These are phyloP conservation scores for Avahi laniger DNA, from an alignment of 2,797 vertebrate genomes.

Conservation along the genomic window DNA sequence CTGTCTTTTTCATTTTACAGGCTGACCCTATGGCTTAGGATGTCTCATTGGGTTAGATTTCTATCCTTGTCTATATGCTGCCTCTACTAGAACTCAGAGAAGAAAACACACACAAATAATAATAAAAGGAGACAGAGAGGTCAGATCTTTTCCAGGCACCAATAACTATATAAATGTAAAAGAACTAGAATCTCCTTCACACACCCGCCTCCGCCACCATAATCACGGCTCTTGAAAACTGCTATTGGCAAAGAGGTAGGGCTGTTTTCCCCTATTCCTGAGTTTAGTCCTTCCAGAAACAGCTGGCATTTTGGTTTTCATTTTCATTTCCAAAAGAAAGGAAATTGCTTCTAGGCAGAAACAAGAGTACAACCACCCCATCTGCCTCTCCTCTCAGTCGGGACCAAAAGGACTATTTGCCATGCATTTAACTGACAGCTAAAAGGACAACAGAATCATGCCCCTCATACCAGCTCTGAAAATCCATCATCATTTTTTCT, in stretches of 20 bases:
- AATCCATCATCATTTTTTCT: background rate
- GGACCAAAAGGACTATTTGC: background rate
- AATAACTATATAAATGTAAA: background rate
- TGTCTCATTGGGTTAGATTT: background rate
- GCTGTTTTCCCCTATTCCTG: background rate
- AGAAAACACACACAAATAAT: background rate
- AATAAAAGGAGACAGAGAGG: background rate
- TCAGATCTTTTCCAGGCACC: background rate
- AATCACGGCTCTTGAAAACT: background rate
- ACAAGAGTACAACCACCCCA: background rate
- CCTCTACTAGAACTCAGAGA: background rate
- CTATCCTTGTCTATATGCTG: background rate
- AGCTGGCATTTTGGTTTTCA: background rate
- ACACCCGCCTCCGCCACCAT: background rate
- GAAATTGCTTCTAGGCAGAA: background rate
- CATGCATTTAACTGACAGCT: background rate
- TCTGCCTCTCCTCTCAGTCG: background rate
- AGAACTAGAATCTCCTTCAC: background rate
- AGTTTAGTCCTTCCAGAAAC: background rate
- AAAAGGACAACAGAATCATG: background rate
- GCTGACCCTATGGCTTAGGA: background rate
- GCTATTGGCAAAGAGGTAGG: background rate
- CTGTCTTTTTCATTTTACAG: background rate
- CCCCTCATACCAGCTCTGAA: background rate
- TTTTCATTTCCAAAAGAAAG: conserved; percentile 43